phyloP scores from a whole-genome alignment of 2,113 vertebrate species.

The Phycodurus eques region DNA sequence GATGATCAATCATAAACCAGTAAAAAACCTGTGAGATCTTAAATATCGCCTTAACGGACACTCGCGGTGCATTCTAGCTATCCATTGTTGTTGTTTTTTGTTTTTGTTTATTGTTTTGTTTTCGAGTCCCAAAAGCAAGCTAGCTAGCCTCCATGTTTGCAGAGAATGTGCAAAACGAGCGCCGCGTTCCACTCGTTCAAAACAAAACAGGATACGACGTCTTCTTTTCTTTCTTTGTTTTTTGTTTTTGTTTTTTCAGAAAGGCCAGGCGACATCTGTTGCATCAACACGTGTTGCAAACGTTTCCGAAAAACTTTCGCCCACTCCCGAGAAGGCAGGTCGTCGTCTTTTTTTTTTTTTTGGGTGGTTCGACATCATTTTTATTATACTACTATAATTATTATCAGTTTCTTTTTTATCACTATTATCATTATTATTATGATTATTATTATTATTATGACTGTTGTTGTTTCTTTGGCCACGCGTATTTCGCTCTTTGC shows the following conservation, averaged over 20 bases:
- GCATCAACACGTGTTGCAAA: slow-evolving; percentile 53
- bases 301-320: slow-evolving; percentile 29
- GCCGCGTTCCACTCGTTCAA: slow-evolving; percentile 24
- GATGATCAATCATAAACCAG: slow-evolving; percentile 60
- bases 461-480: slow-evolving; percentile 47
- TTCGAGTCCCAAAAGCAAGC: slow-evolving; percentile 88
- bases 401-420: slow-evolving; percentile 67
- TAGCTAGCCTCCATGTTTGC: slow-evolving; percentile 90
- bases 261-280: slow-evolving; percentile 45
- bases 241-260: background rate
- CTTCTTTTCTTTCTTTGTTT: too few relatives aligned
- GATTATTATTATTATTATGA: slow-evolving; percentile 62
- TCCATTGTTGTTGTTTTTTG: slow-evolving; percentile 24
- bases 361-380: slow-evolving; percentile 86
- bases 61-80: slow-evolving; percentile 84
- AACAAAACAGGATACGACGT: slow-evolving; percentile 13
- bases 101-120: slow-evolving; percentile 72
- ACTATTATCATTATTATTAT: slow-evolving; percentile 59
- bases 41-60: slow-evolving; percentile 99
- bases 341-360: slow-evolving; percentile 42
- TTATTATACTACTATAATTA: slow-evolving; percentile 76
- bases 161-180: slow-evolving; percentile 91
- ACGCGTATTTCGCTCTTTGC: slow-evolving; percentile 41
- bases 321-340: slow-evolving; percentile 24
- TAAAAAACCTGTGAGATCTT: slow-evolving; percentile 88